A percentile compares a stretch with the other conserved stretches of the same genome.
These are phyloP conservation scores for Lepidurus apus DNA, from an alignment of 1,140 invertebrate genomes.

Conservation along the genomic window DNA sequence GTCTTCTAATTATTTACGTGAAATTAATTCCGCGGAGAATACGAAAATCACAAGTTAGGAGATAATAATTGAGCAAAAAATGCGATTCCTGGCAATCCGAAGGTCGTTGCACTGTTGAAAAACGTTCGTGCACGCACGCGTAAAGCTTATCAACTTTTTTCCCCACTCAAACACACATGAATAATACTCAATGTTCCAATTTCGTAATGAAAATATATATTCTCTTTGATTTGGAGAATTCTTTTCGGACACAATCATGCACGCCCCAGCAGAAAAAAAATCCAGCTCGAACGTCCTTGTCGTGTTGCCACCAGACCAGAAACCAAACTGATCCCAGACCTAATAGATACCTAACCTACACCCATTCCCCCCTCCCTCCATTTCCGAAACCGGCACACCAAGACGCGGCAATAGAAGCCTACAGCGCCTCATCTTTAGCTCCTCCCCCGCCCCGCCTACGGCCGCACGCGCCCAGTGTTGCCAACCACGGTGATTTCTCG, in stretches of 20 bases:
- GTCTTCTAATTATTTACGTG: background rate
- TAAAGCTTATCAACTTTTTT: background rate
- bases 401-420: conserved; percentile 3
- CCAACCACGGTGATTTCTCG: too few relatives aligned
- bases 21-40: background rate
- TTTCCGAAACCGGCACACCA: background rate
- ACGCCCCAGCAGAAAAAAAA: conserved; percentile 1
- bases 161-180: background rate
- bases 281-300: background rate
- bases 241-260: background rate
- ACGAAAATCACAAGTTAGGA: background rate
- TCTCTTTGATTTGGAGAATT: background rate
- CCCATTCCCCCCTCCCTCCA: background rate
- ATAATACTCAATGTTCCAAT: background rate
- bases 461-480: background rate
- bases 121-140: conserved; percentile 16
- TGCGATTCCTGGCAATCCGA: background rate
- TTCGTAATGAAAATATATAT: background rate
- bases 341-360: background rate
- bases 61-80: background rate
- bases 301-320: conserved; percentile 13
- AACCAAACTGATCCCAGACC: background rate
- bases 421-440: background rate
- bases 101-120: conserved; percentile 2
- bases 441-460: background rate